Base-by-base conservation (phyloP, 2,888 invertebrate species). In the Esperia sulphurella region DNA sequence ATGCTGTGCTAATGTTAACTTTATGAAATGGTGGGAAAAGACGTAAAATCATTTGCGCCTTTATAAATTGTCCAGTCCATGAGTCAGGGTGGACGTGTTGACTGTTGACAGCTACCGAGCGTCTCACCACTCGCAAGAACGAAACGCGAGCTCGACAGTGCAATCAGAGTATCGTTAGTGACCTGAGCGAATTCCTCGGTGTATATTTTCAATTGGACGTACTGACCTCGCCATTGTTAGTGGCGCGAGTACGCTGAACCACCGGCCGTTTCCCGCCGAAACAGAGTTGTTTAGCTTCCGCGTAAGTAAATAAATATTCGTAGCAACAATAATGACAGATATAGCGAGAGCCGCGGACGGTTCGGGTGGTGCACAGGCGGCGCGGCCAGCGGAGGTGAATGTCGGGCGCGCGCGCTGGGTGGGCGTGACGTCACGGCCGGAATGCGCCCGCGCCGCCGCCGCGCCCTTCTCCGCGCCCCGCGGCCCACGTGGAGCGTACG, bases 381-480 rank as follows among this genome's bases (percentile, higher is more conserved):
- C 14, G 61, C 64, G 68, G 65, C 73, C 69, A 70, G 61, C 74
- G 64, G 81, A 79, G 83, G 83, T 83, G 87, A 84, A 83, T 80
- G 84, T 79, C 82, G 80, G 67, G 74, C 86, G 79, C 79, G 61
- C 79, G 79, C 79, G 61, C 79, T 89, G 89, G 89, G 89, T 88
- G 89, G 88, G 75, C 89, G 80, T 89, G 89, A 89, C 89, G 89
- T 89, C 89, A 89, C 83, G 77, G 73, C 63, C 81, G 86, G 88
- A 89, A 89, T 89, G 88, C 79, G 86, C 79, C 79, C 74, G 79
- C 79, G 75, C 75, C 68, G 61, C 78, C 65, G 68, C 39, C 14
- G 10, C 48, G 45, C 53, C 52, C 54, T 42, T 53, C 47, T 59
- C 54, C 52, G 63, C 51, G 59, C 50, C 52, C 58, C 63, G 46